Evolutionary conservation across 2,113 vertebrate species (phyloP).

Genomic region (Chaenocephalus aceratus): DNA sequence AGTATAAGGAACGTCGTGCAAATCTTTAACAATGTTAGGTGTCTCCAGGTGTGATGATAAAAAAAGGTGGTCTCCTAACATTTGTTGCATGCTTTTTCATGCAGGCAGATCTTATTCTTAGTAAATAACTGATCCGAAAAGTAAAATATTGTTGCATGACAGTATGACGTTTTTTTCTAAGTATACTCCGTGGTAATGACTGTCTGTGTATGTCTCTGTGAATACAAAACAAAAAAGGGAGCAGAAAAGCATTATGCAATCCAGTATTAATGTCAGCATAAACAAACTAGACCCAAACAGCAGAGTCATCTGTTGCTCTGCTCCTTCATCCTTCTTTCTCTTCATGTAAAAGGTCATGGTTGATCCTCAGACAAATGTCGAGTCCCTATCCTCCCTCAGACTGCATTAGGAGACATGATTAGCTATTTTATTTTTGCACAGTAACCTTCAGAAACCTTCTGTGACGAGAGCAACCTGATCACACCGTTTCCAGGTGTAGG

Average conservation of each 20-base stretch:
- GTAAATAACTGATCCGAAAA: neutral
- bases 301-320: conserved; percentile 39
- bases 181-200: neutral
- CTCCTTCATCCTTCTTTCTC: conserved; percentile 39
- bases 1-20: neutral
- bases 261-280: conserved; percentile 33
- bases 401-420: conserved; percentile 11
- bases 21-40: neutral
- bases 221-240: neutral
- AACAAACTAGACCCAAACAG: conserved; percentile 34
- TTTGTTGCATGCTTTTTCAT: neutral
- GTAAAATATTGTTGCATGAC: neutral
- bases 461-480: neutral
- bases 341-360: conserved; percentile 62
- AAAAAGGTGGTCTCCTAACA: neutral
- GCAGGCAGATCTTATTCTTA: neutral
- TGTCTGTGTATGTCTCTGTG: neutral
- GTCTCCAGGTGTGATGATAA: neutral
- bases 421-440: neutral
- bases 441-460: conserved; percentile 35
- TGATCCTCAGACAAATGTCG: conserved; percentile 37
- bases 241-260: neutral
- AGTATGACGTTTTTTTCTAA: neutral
- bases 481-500: neutral
- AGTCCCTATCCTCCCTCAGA: conserved; percentile 8